Conservation (phyloP, 2,113 vertebrate genomes). For the Erinaceus europaeus region DNA sequence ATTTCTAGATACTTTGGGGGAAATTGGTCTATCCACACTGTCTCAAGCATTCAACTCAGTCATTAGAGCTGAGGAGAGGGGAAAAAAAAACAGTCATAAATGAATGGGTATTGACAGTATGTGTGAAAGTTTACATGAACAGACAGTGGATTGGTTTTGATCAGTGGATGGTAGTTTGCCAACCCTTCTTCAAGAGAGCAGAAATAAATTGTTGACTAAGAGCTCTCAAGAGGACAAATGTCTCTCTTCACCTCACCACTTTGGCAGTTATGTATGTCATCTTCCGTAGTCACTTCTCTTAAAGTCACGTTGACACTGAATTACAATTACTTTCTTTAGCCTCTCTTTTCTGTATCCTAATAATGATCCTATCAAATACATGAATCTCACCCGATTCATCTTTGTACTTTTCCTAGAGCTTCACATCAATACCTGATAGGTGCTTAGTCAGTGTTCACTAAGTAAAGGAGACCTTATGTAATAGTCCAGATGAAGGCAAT, state of each 20-base stretch:
- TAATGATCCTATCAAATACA: background rate
- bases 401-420: background rate
- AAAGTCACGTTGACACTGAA: background rate
- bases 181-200: background rate
- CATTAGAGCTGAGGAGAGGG: background rate
- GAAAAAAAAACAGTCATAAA: background rate
- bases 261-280: background rate
- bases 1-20: background rate
- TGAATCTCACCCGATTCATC: background rate
- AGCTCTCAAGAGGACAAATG: background rate
- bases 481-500: background rate
- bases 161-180: background rate
- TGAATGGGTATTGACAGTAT: background rate
- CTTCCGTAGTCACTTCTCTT: background rate
- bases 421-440: background rate
- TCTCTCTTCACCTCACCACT: background rate
- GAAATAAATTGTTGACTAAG: background rate
- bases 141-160: background rate
- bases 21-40: background rate
- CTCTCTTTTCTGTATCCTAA: background rate
- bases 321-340: background rate
- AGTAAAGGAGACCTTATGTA: background rate
- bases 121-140: conserved; percentile 34
- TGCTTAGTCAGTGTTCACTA: background rate
- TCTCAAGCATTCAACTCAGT: background rate